Percentiles rank a stretch among this genome's conserved stretches.
phyloP scores from a whole-genome alignment of 1,140 invertebrate genomes.

The Tetranychus cinnabarinus region DNA sequence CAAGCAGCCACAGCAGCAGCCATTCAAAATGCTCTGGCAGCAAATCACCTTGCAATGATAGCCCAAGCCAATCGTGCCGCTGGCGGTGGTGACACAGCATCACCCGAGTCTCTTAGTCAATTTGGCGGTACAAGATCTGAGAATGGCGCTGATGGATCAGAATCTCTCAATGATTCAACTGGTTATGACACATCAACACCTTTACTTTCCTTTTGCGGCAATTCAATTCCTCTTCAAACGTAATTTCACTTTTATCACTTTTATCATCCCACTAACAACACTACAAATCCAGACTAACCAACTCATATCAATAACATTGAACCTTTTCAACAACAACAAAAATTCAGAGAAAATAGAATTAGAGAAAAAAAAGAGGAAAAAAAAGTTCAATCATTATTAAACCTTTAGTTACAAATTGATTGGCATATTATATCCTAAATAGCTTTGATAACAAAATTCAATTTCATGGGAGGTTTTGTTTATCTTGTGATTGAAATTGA shows the following conservation, averaged over 20 bases:
- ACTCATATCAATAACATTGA: too few species aligned
- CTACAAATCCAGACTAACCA: too few species aligned
- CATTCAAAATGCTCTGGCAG: slow-evolving; percentile 5
- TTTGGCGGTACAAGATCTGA: slow-evolving; percentile 11
- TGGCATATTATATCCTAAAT: neutral
- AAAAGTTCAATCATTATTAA: too few species aligned
- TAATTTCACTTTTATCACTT: neutral
- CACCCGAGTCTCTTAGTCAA: slow-evolving; percentile 13
- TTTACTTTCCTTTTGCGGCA: slow-evolving; percentile 23
- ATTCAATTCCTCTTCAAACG: neutral
- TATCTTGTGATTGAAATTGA: too few species aligned
- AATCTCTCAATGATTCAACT: slow-evolving; percentile 12
- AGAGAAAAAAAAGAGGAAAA: too few species aligned
- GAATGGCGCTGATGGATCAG: slow-evolving; percentile 14
- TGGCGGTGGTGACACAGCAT: slow-evolving; percentile 6
- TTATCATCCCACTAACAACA: too few species aligned
- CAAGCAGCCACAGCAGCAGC: slow-evolving; percentile 1
- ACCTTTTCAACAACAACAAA: too few species aligned
- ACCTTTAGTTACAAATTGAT: neutral
- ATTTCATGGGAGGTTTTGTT: neutral
- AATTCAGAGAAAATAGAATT: neutral
- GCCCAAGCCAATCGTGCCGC: slow-evolving; percentile 7
- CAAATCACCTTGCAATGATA: slow-evolving; percentile 7
- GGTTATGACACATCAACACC: slow-evolving; percentile 12
- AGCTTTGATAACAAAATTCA: neutral